Evolutionary conservation across 2,888 invertebrate genomes (phyloP).

Genomic region (Helicoverpa assulta): DNA sequence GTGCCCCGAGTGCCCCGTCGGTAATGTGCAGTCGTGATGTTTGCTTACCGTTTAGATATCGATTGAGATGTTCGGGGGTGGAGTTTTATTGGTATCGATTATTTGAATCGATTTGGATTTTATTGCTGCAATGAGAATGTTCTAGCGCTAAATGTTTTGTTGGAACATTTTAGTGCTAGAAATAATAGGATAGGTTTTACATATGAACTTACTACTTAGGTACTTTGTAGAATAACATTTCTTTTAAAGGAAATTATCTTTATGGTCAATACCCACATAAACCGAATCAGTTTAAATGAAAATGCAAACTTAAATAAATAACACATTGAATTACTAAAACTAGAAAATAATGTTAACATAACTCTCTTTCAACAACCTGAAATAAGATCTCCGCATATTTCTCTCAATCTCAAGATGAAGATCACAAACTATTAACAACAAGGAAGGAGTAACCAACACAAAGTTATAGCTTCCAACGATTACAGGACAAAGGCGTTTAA

Average conservation of each 20-base stretch:
- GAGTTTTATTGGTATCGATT: slow-evolving; percentile 10
- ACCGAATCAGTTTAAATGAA: too few relatives aligned
- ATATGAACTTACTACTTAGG: too few relatives aligned
- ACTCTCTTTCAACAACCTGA: slow-evolving; percentile 17
- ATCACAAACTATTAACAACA: slow-evolving; percentile 43
- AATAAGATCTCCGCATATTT: slow-evolving; percentile 27
- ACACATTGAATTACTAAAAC: not conserved
- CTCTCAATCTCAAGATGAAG: slow-evolving; percentile 51
- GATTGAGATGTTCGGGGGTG: slow-evolving; percentile 57
- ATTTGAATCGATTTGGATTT: slow-evolving; percentile 1
- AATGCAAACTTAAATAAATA: too few relatives aligned
- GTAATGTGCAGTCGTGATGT: slow-evolving; percentile 57
- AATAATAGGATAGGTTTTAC: too few relatives aligned
- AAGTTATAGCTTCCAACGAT: slow-evolving; percentile 59
- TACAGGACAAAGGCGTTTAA: slow-evolving; percentile 57
- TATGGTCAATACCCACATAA: too few relatives aligned
- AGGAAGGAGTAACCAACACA: slow-evolving; percentile 46
- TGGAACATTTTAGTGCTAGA: too few relatives aligned
- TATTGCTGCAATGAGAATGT: not conserved
- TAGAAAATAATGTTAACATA: not conserved
- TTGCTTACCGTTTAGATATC: slow-evolving; percentile 55
- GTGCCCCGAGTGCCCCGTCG: slow-evolving; percentile 51
- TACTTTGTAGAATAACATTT: too few relatives aligned
- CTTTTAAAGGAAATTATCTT: too few relatives aligned
- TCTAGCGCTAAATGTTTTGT: not conserved